Evolutionary conservation across 2,797 vertebrate genomes (phyloP).

Genomic region (Coreius guichenoti): DNA sequence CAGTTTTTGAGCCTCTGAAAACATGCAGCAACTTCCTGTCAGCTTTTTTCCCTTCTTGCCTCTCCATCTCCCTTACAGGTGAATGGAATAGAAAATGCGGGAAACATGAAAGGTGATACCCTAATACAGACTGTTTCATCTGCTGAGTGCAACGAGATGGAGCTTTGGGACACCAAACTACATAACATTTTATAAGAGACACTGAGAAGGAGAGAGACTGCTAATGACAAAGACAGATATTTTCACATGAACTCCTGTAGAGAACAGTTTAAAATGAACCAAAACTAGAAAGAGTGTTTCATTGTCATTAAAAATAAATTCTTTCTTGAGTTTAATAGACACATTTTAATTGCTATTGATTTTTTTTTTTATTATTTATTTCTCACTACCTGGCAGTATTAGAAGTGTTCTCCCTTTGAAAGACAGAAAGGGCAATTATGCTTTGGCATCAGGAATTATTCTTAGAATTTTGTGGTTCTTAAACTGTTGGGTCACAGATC

Average conservation of each 20-base stretch:
- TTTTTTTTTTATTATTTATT: background rate
- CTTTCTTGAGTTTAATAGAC: background rate
- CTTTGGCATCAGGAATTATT: background rate
- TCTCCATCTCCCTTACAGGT: conserved; percentile 30
- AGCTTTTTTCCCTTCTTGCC: background rate
- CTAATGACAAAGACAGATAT: background rate
- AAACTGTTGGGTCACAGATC: background rate
- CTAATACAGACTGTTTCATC: conserved; percentile 24
- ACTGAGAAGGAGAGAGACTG: background rate
- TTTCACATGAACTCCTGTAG: conserved; percentile 6
- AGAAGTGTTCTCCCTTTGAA: conserved; percentile 16
- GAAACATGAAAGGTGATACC: conserved; percentile 51
- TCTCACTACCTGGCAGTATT: conserved; percentile 5
- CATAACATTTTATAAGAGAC: conserved; percentile 62
- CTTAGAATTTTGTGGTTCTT: background rate
- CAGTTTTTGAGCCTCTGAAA: conserved; percentile 45
- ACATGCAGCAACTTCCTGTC: conserved; percentile 22
- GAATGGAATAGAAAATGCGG: conserved; percentile 51
- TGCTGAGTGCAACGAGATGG: conserved; percentile 67
- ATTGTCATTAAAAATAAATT: conserved; percentile 9
- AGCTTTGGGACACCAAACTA: conserved; percentile 43
- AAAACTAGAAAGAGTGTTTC: background rate
- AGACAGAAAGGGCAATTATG: background rate
- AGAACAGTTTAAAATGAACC: background rate
- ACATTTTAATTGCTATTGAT: conserved; percentile 18